A percentile compares a stretch with the other conserved stretches of the same genome.
Conservation (phyloP, 2,113 vertebrate species). For the Bagarius yarrelli region DNA sequence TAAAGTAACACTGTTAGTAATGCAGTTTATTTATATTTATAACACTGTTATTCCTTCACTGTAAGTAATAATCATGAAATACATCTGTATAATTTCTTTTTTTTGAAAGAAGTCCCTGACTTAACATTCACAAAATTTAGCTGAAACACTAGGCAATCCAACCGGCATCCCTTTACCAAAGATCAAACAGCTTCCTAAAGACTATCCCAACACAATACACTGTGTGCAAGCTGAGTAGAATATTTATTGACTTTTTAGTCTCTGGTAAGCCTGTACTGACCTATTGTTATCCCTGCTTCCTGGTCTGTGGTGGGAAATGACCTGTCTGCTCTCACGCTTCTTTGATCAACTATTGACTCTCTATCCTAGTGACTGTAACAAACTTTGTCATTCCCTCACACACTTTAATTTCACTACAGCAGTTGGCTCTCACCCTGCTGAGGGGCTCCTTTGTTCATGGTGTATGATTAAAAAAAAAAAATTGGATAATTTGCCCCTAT, state of each 20-base stretch:
- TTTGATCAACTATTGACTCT: constrained; percentile 45
- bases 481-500: neutral
- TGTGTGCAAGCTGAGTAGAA: constrained; percentile 20
- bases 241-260: constrained; percentile 34
- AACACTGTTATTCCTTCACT: too few relatives aligned
- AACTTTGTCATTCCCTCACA: neutral
- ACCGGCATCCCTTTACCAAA: constrained; percentile 39
- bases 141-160: constrained; percentile 32
- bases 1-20: too few relatives aligned
- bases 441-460: neutral
- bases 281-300: neutral
- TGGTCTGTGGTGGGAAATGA: constrained; percentile 35
- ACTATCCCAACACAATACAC: constrained; percentile 36
- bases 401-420: neutral
- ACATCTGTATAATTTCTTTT: neutral
- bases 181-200: constrained; percentile 49
- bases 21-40: too few relatives aligned
- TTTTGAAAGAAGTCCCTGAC: neutral
- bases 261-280: constrained; percentile 19
- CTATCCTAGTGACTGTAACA: constrained; percentile 9
- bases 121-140: neutral
- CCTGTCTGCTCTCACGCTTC: constrained; percentile 46
- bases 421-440: constrained; percentile 8
- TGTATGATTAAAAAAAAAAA: neutral
- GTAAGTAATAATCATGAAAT: neutral